Evolutionary conservation across 2,888 invertebrate genomes (phyloP).

Genomic region (Parapristionchus giblindavisi): DNA sequence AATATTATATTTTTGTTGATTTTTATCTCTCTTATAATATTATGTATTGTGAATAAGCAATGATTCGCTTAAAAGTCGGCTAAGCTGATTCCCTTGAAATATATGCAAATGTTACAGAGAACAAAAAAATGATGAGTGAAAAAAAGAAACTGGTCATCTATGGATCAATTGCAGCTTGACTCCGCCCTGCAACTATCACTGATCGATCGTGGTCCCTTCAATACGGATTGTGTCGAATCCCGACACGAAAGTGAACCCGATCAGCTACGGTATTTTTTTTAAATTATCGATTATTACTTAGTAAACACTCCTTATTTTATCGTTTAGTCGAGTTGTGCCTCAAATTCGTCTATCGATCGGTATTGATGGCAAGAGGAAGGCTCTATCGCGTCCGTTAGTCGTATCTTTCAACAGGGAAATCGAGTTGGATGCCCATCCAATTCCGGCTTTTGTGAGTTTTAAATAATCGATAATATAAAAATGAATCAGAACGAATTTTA

Average conservation of each 20-base stretch:
- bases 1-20: background rate
- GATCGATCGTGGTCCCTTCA: constrained; percentile 26
- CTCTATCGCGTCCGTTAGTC: constrained; percentile 42
- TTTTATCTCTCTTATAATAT: too few relatives aligned
- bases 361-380: constrained; percentile 30
- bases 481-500: background rate
- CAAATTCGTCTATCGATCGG: background rate
- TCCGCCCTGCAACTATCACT: background rate
- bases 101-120: too few relatives aligned
- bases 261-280: constrained; percentile 4
- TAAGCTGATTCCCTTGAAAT: too few relatives aligned
- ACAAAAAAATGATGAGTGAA: background rate
- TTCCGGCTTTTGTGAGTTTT: constrained; percentile 45
- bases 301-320: too few relatives aligned
- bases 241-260: constrained; percentile 20
- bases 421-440: constrained; percentile 51
- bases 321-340: constrained; percentile 11
- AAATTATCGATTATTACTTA: too few relatives aligned
- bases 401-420: constrained; percentile 49
- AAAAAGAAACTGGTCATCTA: background rate
- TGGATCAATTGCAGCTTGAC: background rate
- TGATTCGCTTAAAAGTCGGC: too few relatives aligned
- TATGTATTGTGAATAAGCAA: too few relatives aligned
- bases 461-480: background rate
- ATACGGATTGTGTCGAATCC: background rate